phyloP scores from a whole-genome alignment of 2,888 invertebrate species.

The Agonopterix arenella region DNA sequence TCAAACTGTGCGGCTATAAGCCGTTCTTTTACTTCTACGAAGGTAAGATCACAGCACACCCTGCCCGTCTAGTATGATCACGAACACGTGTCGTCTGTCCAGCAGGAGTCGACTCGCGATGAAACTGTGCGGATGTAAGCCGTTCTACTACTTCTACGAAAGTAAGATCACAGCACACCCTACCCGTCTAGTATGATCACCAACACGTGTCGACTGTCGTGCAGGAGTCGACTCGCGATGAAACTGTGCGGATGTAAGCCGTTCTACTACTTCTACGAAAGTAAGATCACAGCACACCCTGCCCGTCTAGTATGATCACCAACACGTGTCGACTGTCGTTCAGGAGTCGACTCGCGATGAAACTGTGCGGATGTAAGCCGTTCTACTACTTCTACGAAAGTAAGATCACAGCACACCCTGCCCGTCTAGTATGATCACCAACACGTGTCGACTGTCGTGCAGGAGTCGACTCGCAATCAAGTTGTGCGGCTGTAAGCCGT shows the following conservation, averaged over 20 bases:
- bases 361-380: constrained; percentile 77
- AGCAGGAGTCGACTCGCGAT: constrained; percentile 72
- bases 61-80: constrained; percentile 66
- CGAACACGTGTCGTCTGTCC: constrained; percentile 12
- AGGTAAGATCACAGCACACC: constrained; percentile 39
- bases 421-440: constrained; percentile 65
- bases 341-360: constrained; percentile 61
- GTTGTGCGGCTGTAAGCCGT: constrained; percentile 77
- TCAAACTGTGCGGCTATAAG: constrained; percentile 73
- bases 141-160: constrained; percentile 77
- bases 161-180: constrained; percentile 38
- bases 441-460: constrained; percentile 75
- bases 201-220: constrained; percentile 74
- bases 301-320: constrained; percentile 63
- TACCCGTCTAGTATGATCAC: constrained; percentile 68
- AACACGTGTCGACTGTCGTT: constrained; percentile 38
- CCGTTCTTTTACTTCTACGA: constrained; percentile 78
- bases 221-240: constrained; percentile 67
- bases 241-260: constrained; percentile 77
- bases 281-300: constrained; percentile 39
- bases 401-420: constrained; percentile 35
- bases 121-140: constrained; percentile 75
- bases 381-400: constrained; percentile 78
- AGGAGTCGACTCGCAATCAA: constrained; percentile 64
- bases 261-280: constrained; percentile 76